A percentile compares a stretch with the other conserved stretches of the same genome.
These are phyloP conservation scores for Crossaster papposus DNA, from an alignment of 53 echinoderm and acorn worm genomes.

Conservation along the genomic window DNA sequence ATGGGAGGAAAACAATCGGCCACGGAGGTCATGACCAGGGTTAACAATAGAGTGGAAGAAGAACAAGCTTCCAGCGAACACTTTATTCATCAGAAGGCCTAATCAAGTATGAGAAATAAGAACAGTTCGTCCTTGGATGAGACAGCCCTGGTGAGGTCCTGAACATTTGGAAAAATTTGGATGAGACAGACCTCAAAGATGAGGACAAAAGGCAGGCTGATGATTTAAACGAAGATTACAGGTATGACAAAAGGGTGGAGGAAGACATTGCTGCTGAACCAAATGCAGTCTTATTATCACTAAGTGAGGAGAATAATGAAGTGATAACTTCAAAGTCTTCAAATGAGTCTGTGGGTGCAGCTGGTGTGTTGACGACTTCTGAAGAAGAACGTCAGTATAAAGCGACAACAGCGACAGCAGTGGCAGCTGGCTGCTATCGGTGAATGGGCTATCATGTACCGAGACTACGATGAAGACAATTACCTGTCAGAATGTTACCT, in stretches of 20 bases:
- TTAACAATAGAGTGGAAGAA: not conserved
- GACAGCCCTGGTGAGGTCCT: not conserved
- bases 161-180: not conserved
- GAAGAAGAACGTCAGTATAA: constrained; percentile 18
- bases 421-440: constrained; percentile 14
- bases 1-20: not conserved
- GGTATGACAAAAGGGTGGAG: not conserved
- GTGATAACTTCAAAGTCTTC: not conserved
- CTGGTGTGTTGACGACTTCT: not conserved
- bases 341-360: not conserved
- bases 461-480: constrained; percentile 3
- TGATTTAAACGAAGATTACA: not conserved
- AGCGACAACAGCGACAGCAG: constrained; percentile 11
- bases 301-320: not conserved
- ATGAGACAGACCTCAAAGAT: constrained; percentile 5
- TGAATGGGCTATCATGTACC: constrained; percentile 22
- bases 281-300: not conserved
- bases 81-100: not conserved
- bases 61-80: not conserved
- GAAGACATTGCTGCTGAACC: not conserved
- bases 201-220: not conserved
- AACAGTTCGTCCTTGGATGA: not conserved
- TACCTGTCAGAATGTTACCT: not conserved
- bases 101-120: not conserved
- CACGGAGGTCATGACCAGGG: not conserved